Conservation (phyloP, 2,888 invertebrate species). For the Drosophila subquinaria region DNA sequence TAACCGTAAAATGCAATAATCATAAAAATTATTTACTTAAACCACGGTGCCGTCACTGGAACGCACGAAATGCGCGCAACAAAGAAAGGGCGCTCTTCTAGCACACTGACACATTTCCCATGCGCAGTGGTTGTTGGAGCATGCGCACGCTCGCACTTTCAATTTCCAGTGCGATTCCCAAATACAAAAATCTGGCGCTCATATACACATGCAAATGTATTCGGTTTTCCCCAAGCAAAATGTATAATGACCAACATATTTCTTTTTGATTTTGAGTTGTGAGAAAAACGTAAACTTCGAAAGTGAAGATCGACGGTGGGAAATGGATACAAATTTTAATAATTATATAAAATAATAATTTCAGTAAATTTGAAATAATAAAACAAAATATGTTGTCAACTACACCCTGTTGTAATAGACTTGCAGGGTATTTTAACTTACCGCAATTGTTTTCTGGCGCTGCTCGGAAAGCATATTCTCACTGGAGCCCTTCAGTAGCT, state of each 20-base stretch:
- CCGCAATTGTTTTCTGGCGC: constrained; percentile 84
- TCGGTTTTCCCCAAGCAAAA: constrained; percentile 20
- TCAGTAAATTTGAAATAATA: background rate
- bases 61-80: constrained; percentile 27
- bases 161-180: constrained; percentile 48
- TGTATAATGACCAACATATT: constrained; percentile 29
- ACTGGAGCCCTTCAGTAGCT: constrained; percentile 92
- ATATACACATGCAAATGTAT: constrained; percentile 7
- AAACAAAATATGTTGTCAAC: background rate
- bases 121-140: constrained; percentile 66
- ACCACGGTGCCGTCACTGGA: constrained; percentile 61
- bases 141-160: constrained; percentile 56
- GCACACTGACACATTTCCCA: constrained; percentile 77
- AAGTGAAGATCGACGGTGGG: constrained; percentile 23
- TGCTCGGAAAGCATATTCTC: constrained; percentile 90
- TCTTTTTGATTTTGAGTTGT: constrained; percentile 8
- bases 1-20: background rate
- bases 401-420: background rate
- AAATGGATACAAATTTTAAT: background rate
- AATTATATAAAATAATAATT: background rate
- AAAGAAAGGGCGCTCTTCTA: constrained; percentile 58
- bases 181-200: constrained; percentile 30
- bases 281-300: constrained; percentile 10
- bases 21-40: constrained; percentile 6
- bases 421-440: constrained; percentile 65